These are phyloP conservation scores for Eupeodes corollae DNA, from an alignment of 1,140 invertebrate genomes.

Conservation along the genomic window DNA sequence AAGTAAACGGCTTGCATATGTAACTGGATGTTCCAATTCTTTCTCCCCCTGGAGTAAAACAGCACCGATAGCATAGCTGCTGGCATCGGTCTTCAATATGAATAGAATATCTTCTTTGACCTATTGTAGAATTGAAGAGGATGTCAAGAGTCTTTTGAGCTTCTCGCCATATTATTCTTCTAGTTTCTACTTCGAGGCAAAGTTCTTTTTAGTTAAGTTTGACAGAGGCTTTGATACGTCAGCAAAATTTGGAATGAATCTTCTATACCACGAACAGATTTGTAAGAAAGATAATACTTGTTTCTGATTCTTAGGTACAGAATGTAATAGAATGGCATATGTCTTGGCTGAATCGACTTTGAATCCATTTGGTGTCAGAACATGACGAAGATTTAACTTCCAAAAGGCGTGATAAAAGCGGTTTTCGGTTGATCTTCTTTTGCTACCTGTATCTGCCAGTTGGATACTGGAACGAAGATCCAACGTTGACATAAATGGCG, in stretches of 20 bases:
- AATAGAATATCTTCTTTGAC: constrained; percentile 9
- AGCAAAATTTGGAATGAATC: constrained; percentile 13
- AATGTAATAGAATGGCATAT: constrained; percentile 4
- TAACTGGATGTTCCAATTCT: constrained; percentile 14
- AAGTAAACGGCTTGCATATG: constrained; percentile 36
- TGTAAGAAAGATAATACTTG: constrained; percentile 18
- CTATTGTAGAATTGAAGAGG: constrained; percentile 14
- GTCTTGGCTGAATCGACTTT: constrained; percentile 8
- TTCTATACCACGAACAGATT: constrained; percentile 12
- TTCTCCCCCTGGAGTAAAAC: constrained; percentile 16
- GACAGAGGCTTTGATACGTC: constrained; percentile 9
- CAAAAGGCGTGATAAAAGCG: constrained; percentile 22
- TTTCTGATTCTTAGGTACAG: constrained; percentile 17
- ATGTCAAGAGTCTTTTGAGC: constrained; percentile 12
- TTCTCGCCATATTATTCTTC: constrained; percentile 9
- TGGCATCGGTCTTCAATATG: constrained; percentile 17
- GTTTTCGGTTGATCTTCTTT: constrained; percentile 2
- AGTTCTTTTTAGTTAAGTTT: constrained; percentile 9
- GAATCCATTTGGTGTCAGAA: constrained; percentile 11
- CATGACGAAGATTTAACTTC: constrained; percentile 27
- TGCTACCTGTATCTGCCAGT: constrained; percentile 12
- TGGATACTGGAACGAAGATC: constrained; percentile 34
- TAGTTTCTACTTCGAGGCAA: constrained; percentile 7
- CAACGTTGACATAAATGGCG: constrained; percentile 26
- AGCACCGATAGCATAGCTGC: constrained; percentile 18